These are phyloP conservation scores for Enteromius unitaeniatus DNA, from an alignment of 2,797 vertebrate genomes.

Conservation along the genomic window DNA sequence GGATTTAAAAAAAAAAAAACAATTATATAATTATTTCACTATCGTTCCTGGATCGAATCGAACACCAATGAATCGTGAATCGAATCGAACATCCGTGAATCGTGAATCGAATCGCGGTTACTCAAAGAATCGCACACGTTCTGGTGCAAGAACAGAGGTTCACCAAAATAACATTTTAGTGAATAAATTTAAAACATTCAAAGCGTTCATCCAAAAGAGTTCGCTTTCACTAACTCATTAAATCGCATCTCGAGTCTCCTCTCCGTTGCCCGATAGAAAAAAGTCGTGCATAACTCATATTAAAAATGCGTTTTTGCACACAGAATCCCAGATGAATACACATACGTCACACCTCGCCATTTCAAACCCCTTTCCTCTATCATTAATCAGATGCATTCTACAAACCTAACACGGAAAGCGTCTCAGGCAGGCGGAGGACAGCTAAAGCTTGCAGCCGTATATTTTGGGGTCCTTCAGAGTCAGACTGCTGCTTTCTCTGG, in stretches of 20 bases:
- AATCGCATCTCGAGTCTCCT: not conserved
- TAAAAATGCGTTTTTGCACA: not conserved
- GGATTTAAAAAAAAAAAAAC: no score
- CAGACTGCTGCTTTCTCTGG: constrained; percentile 83
- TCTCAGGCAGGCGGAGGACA: constrained; percentile 61
- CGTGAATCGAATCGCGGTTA: not conserved
- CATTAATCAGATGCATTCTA: not conserved
- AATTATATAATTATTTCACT: no score
- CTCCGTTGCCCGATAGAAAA: not conserved
- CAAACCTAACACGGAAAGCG: not conserved
- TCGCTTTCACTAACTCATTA: not conserved
- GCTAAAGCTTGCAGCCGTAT: constrained; percentile 60
- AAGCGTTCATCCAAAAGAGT: not conserved
- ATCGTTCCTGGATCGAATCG: no score
- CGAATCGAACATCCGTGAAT: not conserved
- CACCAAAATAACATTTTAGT: not conserved
- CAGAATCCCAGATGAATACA: accelerated
- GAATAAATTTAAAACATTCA: not conserved
- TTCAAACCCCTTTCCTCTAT: not conserved
- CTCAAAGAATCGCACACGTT: not conserved
- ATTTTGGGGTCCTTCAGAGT: constrained; percentile 79
- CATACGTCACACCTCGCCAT: accelerated
- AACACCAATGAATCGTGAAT: not conserved
- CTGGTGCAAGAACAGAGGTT: not conserved
- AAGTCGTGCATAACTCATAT: not conserved